Conservation (phyloP, 2,797 vertebrate genomes). For the Cossypha caffra region DNA sequence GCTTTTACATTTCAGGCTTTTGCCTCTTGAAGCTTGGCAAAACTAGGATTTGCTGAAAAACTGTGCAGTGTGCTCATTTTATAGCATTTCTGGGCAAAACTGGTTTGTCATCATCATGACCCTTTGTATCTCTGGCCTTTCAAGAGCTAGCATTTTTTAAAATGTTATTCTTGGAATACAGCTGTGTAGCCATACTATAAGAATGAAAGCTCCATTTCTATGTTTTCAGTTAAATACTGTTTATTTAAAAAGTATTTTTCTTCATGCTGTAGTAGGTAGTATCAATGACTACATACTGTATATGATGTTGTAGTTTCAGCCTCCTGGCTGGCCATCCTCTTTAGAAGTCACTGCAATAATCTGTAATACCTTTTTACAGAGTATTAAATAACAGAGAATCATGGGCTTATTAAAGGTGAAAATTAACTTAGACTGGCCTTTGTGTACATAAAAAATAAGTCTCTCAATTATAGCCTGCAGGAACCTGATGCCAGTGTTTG, state of each 20-base stretch:
- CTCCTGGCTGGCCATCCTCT: conserved; percentile 42
- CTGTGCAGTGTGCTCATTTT: conserved; percentile 65
- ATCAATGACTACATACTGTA: conserved; percentile 43
- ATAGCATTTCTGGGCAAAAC: conserved; percentile 71
- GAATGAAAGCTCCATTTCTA: conserved; percentile 14
- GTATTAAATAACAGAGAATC: conserved; percentile 55
- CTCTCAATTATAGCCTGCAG: neutral
- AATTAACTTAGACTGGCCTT: conserved; percentile 31
- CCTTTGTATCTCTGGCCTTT: conserved; percentile 57
- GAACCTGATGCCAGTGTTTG: neutral
- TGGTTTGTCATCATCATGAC: conserved; percentile 62
- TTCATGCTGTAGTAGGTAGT: conserved; percentile 60
- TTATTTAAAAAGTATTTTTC: conserved; percentile 65
- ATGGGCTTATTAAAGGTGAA: conserved; percentile 71
- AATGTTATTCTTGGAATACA: conserved; percentile 57
- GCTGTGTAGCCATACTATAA: conserved; percentile 13
- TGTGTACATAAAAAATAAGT: neutral
- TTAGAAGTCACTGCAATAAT: conserved; percentile 65
- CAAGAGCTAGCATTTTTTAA: conserved; percentile 68
- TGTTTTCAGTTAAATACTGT: conserved; percentile 45
- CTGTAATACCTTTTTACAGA: conserved; percentile 70
- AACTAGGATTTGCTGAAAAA: conserved; percentile 72
- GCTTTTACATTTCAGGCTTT: conserved; percentile 73
- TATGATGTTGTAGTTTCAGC: conserved; percentile 51
- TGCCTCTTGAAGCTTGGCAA: conserved; percentile 70